These are phyloP conservation scores for Rhinella marina DNA, from an alignment of 2,797 vertebrate genomes.

Conservation along the genomic window DNA sequence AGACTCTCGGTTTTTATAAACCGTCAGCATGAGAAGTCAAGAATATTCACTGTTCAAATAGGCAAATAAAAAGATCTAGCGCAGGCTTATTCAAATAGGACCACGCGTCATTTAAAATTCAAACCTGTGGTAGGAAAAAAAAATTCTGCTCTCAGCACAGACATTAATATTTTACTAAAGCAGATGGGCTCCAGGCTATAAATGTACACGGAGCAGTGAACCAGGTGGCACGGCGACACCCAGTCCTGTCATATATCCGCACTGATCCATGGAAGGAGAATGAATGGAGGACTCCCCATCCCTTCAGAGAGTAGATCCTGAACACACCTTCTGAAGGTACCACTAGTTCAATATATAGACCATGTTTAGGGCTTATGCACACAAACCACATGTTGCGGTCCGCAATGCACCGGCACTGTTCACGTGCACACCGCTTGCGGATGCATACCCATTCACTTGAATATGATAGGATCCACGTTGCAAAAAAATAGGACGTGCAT, in stretches of 20 bases:
- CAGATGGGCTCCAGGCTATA: not conserved
- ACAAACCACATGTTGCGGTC: too few relatives aligned
- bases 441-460: too few relatives aligned
- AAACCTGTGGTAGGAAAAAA: slow-evolving; percentile 18
- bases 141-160: not conserved
- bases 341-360: not conserved
- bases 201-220: not conserved
- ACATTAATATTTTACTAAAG: not conserved
- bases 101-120: slow-evolving; percentile 5
- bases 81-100: slow-evolving; percentile 13
- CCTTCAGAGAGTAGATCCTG: not conserved
- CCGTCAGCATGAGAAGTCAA: not conserved
- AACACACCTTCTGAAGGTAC: not conserved
- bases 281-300: not conserved
- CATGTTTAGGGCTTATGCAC: too few relatives aligned
- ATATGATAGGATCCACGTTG: too few relatives aligned
- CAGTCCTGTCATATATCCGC: not conserved
- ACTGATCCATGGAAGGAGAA: not conserved
- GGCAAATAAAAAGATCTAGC: not conserved
- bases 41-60: not conserved
- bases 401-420: too few relatives aligned
- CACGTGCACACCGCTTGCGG: too few relatives aligned
- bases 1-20: not conserved
- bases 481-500: too few relatives aligned
- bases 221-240: not conserved